A percentile compares a stretch with the other conserved stretches of the same genome.
phyloP scores from a whole-genome alignment of 2,113 vertebrate genomes.

The Calyptommatus sinebrachiatus region DNA sequence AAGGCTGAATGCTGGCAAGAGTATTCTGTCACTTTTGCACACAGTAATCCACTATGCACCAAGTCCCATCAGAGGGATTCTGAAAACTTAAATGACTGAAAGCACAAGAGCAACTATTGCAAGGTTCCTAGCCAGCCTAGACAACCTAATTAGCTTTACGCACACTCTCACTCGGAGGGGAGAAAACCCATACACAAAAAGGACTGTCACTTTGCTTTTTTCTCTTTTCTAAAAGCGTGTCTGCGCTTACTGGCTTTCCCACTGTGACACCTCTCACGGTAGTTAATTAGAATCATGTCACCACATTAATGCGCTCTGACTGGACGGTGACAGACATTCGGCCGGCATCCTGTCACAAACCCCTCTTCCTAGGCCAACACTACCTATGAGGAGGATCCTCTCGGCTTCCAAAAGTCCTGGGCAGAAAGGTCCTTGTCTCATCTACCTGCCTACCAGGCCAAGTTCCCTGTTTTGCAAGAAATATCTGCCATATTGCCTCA shows the following conservation, averaged over 20 bases:
- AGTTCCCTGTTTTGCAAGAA: slow-evolving; percentile 7
- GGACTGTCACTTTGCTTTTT: slow-evolving; percentile 81
- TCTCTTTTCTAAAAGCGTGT: slow-evolving; percentile 74
- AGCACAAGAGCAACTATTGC: slow-evolving; percentile 70
- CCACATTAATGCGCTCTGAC: slow-evolving; percentile 84
- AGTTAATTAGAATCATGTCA: slow-evolving; percentile 90
- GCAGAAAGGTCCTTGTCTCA: neutral
- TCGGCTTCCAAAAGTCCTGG: accelerated
- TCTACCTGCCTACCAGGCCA: neutral
- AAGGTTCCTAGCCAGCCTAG: slow-evolving; percentile 71
- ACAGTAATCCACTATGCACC: slow-evolving; percentile 75
- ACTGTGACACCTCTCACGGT: slow-evolving; percentile 83
- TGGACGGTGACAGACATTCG: slow-evolving; percentile 74
- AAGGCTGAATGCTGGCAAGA: slow-evolving; percentile 68
- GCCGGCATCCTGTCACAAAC: slow-evolving; percentile 45
- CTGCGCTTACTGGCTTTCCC: slow-evolving; percentile 74
- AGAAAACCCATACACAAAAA: slow-evolving; percentile 67
- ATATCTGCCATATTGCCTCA: neutral
- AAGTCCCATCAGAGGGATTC: slow-evolving; percentile 79
- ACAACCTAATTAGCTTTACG: slow-evolving; percentile 80
- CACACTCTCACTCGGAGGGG: slow-evolving; percentile 72
- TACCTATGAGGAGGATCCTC: accelerated
- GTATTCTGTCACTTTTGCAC: slow-evolving; percentile 71
- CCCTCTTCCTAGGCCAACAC: neutral
- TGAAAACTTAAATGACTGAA: slow-evolving; percentile 80